phyloP scores from a whole-genome alignment of 2,888 invertebrate genomes.

The Noctua janthina region DNA sequence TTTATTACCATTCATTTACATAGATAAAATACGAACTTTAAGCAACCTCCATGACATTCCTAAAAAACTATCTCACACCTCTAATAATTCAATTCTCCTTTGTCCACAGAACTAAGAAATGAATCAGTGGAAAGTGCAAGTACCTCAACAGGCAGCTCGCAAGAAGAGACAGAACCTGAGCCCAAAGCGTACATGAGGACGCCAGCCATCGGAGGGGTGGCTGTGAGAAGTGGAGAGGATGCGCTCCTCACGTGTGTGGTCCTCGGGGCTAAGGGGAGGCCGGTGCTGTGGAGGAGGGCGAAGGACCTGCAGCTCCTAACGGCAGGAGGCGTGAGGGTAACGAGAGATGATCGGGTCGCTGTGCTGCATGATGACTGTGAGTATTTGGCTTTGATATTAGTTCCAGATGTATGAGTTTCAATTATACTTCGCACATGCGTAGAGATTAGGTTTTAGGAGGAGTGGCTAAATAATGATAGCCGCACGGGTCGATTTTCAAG shows the following conservation, averaged over 20 bases:
- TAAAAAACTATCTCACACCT: not conserved
- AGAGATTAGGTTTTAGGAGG: no score
- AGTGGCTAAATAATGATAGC: no score
- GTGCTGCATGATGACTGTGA: constrained; percentile 95
- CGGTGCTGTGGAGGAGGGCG: constrained; percentile 94
- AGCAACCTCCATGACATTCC: not conserved
- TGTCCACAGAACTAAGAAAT: constrained; percentile 76
- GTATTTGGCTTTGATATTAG: constrained; percentile 62
- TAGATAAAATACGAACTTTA: not conserved
- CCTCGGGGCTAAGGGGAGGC: constrained; percentile 92
- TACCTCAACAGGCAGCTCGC: constrained; percentile 79
- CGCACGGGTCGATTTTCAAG: no score
- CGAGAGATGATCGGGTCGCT: constrained; percentile 93
- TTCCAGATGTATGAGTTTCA: not conserved
- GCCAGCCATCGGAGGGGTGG: constrained; percentile 80
- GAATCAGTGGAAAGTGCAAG: constrained; percentile 77
- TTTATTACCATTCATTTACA: no score
- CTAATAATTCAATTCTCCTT: constrained; percentile 25
- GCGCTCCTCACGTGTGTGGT: constrained; percentile 95
- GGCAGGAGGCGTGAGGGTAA: constrained; percentile 94
- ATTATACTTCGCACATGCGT: not conserved
- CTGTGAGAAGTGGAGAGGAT: constrained; percentile 92
- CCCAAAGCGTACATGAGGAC: constrained; percentile 85
- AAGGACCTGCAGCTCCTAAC: constrained; percentile 93
- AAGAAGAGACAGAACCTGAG: constrained; percentile 77